These are phyloP conservation scores for Proisotoma minuta DNA, from an alignment of 2,888 invertebrate species.

Conservation along the genomic window DNA sequence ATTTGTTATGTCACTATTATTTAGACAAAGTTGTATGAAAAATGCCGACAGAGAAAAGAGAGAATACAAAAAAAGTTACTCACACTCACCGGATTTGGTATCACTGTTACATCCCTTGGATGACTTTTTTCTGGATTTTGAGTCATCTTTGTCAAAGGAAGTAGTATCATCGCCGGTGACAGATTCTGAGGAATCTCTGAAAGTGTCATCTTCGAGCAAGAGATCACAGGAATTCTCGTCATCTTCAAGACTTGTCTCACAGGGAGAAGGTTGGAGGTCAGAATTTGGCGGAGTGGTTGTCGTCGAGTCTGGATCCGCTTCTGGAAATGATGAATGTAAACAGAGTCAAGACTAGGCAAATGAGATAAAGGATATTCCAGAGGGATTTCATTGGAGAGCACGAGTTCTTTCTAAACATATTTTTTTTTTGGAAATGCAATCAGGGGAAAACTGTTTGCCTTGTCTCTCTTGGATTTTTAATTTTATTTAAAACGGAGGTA, in stretches of 20 bases:
- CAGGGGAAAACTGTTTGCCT: conserved; percentile 37
- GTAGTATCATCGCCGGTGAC: conserved; percentile 46
- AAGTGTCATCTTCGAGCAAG: conserved; percentile 46
- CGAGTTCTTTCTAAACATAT: conserved; percentile 3
- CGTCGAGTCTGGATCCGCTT: conserved; percentile 48
- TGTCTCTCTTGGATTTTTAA: conserved; percentile 37
- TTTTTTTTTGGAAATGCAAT: conserved; percentile 35
- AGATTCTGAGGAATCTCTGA: conserved; percentile 46
- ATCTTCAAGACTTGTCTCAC: conserved; percentile 46
- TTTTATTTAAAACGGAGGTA: conserved; percentile 38
- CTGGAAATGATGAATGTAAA: conserved; percentile 22
- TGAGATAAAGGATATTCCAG: conserved; percentile 11
- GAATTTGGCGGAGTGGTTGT: conserved; percentile 47
- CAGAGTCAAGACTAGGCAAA: neutral
- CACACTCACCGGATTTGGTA: conserved; percentile 45
- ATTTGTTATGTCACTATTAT: no score
- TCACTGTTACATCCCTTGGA: conserved; percentile 47
- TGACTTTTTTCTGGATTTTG: conserved; percentile 47
- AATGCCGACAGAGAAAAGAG: neutral
- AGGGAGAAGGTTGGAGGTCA: conserved; percentile 47
- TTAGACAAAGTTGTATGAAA: no score
- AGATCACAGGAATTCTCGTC: conserved; percentile 48
- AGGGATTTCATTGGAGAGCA: conserved; percentile 26
- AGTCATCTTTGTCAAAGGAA: conserved; percentile 45
- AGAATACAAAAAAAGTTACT: neutral